Percentiles rank a stretch among this genome's conserved stretches.
These are phyloP conservation scores for Astyanax mexicanus DNA, from an alignment of 2,797 vertebrate species.

Conservation along the genomic window DNA sequence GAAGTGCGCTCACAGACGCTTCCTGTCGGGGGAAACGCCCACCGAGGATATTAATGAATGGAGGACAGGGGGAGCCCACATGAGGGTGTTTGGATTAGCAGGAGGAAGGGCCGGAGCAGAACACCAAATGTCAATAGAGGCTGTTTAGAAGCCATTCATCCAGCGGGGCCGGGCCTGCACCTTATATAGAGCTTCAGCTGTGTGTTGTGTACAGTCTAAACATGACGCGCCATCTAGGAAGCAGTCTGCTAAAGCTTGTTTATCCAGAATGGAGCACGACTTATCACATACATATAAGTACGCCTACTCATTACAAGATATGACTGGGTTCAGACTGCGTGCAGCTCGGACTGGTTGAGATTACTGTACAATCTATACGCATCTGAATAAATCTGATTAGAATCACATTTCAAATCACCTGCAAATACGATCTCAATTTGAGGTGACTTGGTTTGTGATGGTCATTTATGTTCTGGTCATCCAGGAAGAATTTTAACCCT, in stretches of 20 bases:
- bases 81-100: conserved; percentile 67
- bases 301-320: conserved; percentile 7
- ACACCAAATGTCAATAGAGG: conserved; percentile 63
- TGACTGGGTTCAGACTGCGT: too few relatives aligned
- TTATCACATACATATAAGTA: neutral
- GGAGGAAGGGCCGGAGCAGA: conserved; percentile 52
- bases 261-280: neutral
- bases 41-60: conserved; percentile 40
- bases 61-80: conserved; percentile 20
- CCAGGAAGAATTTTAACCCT: too few relatives aligned
- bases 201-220: conserved; percentile 46
- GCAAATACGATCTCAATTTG: too few relatives aligned
- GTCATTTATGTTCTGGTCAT: too few relatives aligned
- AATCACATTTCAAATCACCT: too few relatives aligned
- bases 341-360: too few relatives aligned
- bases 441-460: too few relatives aligned
- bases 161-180: neutral
- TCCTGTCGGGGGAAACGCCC: conserved; percentile 45
- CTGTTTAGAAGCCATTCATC: conserved; percentile 55
- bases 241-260: conserved; percentile 1
- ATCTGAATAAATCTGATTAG: too few relatives aligned
- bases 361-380: too few relatives aligned
- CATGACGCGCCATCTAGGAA: conserved; percentile 27
- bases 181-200: conserved; percentile 48
- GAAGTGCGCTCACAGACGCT: conserved; percentile 40